Percentiles rank a stretch among this genome's conserved stretches.
phyloP scores from a whole-genome alignment of 2,797 vertebrate species.

The Schizopygopsis malacanthus region DNA sequence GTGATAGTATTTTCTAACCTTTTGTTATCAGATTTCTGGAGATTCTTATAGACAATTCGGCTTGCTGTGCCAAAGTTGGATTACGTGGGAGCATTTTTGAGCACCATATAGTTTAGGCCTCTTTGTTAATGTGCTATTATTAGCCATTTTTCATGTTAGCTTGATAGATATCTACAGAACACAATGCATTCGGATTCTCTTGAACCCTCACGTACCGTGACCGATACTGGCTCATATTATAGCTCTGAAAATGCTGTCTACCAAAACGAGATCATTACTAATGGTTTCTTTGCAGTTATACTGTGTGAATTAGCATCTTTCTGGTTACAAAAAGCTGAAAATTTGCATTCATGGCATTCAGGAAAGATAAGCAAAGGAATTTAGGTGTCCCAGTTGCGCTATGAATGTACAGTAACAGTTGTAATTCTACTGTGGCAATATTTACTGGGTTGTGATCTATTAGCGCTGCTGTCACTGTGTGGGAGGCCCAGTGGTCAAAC shows the following conservation, averaged over 20 bases:
- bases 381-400: background rate
- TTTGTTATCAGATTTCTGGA: constrained; percentile 37
- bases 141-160: constrained; percentile 58
- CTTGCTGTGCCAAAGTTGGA: constrained; percentile 52
- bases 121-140: constrained; percentile 60
- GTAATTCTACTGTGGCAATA: constrained; percentile 27
- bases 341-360: background rate
- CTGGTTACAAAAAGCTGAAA: background rate
- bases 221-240: constrained; percentile 50
- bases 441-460: constrained; percentile 30
- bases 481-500: constrained; percentile 63
- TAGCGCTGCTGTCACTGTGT: constrained; percentile 57
- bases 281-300: constrained; percentile 12
- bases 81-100: constrained; percentile 65
- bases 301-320: background rate
- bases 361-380: constrained; percentile 4
- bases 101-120: constrained; percentile 48
- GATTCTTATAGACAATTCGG: constrained; percentile 33
- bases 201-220: constrained; percentile 36
- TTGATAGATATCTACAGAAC: constrained; percentile 52
- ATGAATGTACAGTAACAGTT: background rate
- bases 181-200: constrained; percentile 56
- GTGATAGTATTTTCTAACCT: constrained; percentile 37
- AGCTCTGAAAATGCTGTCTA: constrained; percentile 35
- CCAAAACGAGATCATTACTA: constrained; percentile 11